Percentiles rank a stretch among this genome's conserved stretches.
These are phyloP conservation scores for Drosophila kepulauana DNA, from an alignment of 1,140 invertebrate genomes.

Conservation along the genomic window DNA sequence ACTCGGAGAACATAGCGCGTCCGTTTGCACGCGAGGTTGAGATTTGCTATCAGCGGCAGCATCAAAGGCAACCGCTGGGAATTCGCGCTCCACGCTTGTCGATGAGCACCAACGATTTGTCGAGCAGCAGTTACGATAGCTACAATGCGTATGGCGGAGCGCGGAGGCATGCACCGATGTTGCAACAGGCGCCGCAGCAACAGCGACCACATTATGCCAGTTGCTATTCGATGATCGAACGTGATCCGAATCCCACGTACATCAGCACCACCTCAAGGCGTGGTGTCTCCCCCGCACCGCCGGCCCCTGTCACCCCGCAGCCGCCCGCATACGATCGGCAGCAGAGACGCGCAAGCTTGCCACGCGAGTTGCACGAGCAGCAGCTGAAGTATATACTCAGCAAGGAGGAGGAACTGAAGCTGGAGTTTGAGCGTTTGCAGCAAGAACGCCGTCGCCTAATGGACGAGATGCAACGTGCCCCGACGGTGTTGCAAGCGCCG, in stretches of 20 bases:
- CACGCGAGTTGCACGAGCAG: conserved; percentile 88
- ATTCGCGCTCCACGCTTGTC: conserved; percentile 75
- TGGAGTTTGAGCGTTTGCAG: conserved; percentile 87
- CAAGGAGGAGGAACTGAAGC: conserved; percentile 88
- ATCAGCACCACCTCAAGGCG: conserved; percentile 85
- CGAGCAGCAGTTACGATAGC: conserved; percentile 61
- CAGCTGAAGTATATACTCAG: conserved; percentile 89
- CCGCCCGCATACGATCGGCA: conserved; percentile 82
- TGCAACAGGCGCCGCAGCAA: conserved; percentile 64
- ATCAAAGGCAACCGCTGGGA: conserved; percentile 32
- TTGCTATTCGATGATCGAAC: conserved; percentile 85
- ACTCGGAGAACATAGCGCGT: conserved; percentile 79
- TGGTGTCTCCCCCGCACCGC: conserved; percentile 86
- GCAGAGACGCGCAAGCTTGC: conserved; percentile 87
- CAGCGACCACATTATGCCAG: conserved; percentile 75
- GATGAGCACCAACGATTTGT: conserved; percentile 78
- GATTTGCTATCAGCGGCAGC: conserved; percentile 79
- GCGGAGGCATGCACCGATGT: conserved; percentile 70
- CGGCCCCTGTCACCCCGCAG: conserved; percentile 60
- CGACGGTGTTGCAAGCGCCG: conserved; percentile 55
- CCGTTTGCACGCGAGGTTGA: conserved; percentile 80
- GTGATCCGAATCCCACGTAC: conserved; percentile 85
- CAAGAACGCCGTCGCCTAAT: conserved; percentile 85
- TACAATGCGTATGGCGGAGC: conserved; percentile 70
- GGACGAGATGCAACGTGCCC: conserved; percentile 82